Evolutionary conservation across 2,888 invertebrate species (phyloP), one percentile per base, ranked within the genome.

Genomic region (Plagodis dolabraria): DNA sequence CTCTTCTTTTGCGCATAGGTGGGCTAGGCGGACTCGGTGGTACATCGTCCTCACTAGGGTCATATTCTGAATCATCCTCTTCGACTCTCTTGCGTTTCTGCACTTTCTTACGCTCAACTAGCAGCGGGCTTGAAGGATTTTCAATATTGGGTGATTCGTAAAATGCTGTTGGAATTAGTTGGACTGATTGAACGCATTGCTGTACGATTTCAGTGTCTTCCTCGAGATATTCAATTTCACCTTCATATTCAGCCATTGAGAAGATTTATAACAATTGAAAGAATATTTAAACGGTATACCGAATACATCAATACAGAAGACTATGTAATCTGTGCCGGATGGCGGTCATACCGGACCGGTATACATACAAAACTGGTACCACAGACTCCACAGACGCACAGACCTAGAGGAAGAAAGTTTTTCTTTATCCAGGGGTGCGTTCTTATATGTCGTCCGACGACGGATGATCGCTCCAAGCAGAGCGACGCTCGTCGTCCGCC

Each of bases 121-220:
- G 71, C 22, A 84, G 59, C 8, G 79, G 10, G 10, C 10, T 10
- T 10, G 9, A 10, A 9, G 2, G 70, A 7, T 71, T 22, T 40
- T 40, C 40, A 10, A 40, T 2, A 10, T 10, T 8, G 10, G 40
- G 40, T 10, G 40, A 11, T 43, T 43, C 43, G 6, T 43, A 5
- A 12, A 11, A 8, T 6, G 12, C 43, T 7, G 40, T 40, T 10
- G 10, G 38, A 5, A 10, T 9, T 33, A 35, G 42, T 2, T 22
- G 46, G 36, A 68, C 60, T n/a, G 64, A 64, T 66, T 85, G 83
- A 0, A 92, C 85, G 61, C 85, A 92, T 68, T 89, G 87, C 62
- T 89, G 86, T 5, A 92, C 87, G 4, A 92, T 81, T 11, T 91
- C 91, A 5, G 85, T 92, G 51, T 92, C 92, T 70, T 92, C 92